These are phyloP conservation scores for Peromyscus nudipes DNA, from an alignment of 2,797 vertebrate genomes.

Conservation along the genomic window DNA sequence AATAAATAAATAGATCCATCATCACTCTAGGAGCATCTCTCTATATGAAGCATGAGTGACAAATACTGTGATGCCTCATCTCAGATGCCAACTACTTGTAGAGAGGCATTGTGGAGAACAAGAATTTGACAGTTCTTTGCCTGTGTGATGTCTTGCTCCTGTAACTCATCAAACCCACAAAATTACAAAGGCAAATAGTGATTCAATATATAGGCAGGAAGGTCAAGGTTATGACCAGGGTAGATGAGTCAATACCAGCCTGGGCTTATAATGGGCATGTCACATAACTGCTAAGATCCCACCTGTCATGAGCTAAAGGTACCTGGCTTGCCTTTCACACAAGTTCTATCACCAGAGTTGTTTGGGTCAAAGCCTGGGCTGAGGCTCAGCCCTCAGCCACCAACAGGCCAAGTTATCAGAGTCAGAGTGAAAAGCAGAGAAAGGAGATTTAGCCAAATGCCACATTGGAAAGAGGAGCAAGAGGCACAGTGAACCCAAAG, in stretches of 20 bases:
- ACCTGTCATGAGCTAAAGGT: neutral
- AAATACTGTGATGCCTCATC: neutral
- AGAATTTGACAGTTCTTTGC: neutral
- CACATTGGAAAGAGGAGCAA: neutral
- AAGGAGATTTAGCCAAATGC: neutral
- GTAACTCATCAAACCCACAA: neutral
- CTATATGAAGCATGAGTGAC: neutral
- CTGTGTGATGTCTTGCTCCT: neutral
- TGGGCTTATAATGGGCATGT: neutral
- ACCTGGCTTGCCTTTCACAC: neutral
- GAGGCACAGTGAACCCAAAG: neutral
- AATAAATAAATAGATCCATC: neutral
- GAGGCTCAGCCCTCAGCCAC: neutral
- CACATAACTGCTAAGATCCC: neutral
- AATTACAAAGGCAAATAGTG: neutral
- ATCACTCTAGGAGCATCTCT: neutral
- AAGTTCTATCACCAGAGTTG: neutral
- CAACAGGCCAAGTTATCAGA: neutral
- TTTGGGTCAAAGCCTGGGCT: neutral
- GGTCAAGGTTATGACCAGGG: neutral
- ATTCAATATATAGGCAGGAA: neutral
- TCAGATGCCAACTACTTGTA: neutral
- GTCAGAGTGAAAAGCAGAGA: neutral
- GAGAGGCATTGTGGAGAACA: too few species aligned
- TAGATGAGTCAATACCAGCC: neutral